A percentile compares a stretch with the other conserved stretches of the same genome.
phyloP scores from a whole-genome alignment of 23 tunicate genomes.

The Halocynthia roretzi region DNA sequence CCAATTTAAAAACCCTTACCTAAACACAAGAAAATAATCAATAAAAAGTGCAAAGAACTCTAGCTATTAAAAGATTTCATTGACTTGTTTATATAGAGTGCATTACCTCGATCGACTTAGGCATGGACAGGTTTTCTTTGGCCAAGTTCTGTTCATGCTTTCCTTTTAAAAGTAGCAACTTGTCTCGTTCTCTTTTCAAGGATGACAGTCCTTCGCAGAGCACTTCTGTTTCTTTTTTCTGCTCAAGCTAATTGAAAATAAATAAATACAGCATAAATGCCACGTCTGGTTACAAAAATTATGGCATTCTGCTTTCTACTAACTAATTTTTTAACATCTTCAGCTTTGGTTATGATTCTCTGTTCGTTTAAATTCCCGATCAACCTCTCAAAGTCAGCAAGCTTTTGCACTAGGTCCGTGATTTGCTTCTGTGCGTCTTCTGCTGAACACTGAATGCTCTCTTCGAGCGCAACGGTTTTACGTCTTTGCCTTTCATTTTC shows the following conservation, averaged over 20 bases:
- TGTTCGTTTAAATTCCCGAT: conserved; percentile 22
- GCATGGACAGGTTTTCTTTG: conserved; percentile 5
- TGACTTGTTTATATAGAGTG: too few species aligned
- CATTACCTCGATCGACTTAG: background rate
- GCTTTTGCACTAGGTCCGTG: conserved; percentile 18
- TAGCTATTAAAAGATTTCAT: background rate
- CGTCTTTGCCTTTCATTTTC: background rate
- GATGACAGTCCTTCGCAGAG: conserved; percentile 3
- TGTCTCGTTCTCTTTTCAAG: conserved; percentile 21
- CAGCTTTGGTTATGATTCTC: conserved; percentile 31
- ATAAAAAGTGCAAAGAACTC: background rate
- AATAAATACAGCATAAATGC: background rate
- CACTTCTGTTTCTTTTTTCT: background rate
- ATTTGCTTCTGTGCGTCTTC: conserved; percentile 42
- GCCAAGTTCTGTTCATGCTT: conserved; percentile 7
- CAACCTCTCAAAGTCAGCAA: conserved; percentile 13
- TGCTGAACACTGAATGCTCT: conserved; percentile 12
- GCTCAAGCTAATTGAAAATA: background rate
- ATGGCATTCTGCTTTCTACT: background rate
- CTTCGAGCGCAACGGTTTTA: conserved; percentile 23
- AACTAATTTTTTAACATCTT: conserved; percentile 41
- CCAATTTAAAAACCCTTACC: background rate
- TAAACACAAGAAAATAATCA: background rate
- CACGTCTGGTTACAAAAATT: background rate
- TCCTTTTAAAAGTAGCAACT: background rate